A percentile compares a stretch with the other conserved stretches of the same genome.
Conservation (phyloP, 2,888 invertebrate genomes). For the Podotricha telesiphe region DNA sequence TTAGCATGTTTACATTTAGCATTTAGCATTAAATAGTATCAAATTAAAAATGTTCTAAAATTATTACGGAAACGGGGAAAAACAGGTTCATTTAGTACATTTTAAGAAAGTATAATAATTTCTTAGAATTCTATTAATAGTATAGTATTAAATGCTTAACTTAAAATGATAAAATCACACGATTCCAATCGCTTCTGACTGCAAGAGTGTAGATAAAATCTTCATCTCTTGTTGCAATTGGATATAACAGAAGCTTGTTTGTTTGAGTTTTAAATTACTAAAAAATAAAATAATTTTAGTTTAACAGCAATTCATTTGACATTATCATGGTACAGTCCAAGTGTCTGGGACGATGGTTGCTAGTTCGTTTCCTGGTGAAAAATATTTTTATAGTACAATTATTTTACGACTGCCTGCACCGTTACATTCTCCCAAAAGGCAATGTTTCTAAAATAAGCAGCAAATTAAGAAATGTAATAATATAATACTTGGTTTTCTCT, state of each 20-base stretch:
- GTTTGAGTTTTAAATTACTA: constrained; percentile 9
- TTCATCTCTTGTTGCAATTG: constrained; percentile 20
- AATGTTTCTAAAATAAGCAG: too few relatives aligned
- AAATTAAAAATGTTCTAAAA: too few relatives aligned
- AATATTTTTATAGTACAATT: too few relatives aligned
- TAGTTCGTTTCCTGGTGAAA: too few relatives aligned
- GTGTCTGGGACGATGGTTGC: neutral
- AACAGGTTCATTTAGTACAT: too few relatives aligned
- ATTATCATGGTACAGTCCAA: neutral
- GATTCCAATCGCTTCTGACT: constrained; percentile 20
- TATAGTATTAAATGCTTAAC: neutral
- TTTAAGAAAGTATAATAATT: neutral
- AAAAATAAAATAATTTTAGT: neutral
- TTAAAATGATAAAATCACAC: constrained; percentile 16
- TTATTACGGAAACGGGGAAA: too few relatives aligned
- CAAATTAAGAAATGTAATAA: too few relatives aligned
- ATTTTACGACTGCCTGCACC: too few relatives aligned
- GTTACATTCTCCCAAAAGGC: too few relatives aligned
- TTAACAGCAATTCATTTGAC: neutral
- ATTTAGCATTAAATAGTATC: too few relatives aligned
- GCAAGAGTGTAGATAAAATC: constrained; percentile 21
- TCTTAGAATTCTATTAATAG: constrained; percentile 16
- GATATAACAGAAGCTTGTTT: constrained; percentile 11
- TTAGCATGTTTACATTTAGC: too few relatives aligned
- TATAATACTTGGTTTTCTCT: too few relatives aligned